These are phyloP conservation scores for Onychomys leucogaster DNA, from an alignment of 2,797 vertebrate genomes.

Conservation along the genomic window DNA sequence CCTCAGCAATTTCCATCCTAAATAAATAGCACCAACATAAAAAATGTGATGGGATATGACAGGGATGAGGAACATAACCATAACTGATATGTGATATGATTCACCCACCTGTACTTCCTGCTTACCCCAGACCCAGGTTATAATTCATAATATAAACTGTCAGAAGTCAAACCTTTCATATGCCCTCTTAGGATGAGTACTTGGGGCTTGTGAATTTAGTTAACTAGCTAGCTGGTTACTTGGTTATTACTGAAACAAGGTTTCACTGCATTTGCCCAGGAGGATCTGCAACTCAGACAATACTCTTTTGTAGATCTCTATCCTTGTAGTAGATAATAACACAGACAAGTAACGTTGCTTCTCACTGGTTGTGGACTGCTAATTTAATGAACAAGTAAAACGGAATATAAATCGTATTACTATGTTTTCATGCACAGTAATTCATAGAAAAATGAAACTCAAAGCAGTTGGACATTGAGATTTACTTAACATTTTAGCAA, in stretches of 20 bases:
- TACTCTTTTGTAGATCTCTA: neutral
- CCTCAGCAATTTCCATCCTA: neutral
- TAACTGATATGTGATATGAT: neutral
- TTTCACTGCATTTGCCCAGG: neutral
- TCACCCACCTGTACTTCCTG: neutral
- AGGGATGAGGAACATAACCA: neutral
- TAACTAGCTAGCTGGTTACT: neutral
- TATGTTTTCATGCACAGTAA: neutral
- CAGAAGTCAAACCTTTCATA: neutral
- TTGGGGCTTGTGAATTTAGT: neutral
- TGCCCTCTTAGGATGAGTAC: neutral
- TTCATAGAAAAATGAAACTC: slow-evolving; percentile 23
- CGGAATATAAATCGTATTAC: neutral
- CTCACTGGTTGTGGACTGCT: neutral
- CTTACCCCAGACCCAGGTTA: neutral
- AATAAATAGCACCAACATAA: neutral
- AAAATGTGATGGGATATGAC: neutral
- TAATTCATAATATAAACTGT: neutral
- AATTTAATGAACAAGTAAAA: neutral
- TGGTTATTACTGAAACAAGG: neutral
- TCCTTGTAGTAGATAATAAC: neutral
- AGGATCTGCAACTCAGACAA: neutral
- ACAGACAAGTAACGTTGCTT: neutral
- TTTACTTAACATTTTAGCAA: neutral
- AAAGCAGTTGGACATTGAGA: neutral